phyloP scores from a whole-genome alignment of 2,888 invertebrate species.

The Ptychoptera contaminata region DNA sequence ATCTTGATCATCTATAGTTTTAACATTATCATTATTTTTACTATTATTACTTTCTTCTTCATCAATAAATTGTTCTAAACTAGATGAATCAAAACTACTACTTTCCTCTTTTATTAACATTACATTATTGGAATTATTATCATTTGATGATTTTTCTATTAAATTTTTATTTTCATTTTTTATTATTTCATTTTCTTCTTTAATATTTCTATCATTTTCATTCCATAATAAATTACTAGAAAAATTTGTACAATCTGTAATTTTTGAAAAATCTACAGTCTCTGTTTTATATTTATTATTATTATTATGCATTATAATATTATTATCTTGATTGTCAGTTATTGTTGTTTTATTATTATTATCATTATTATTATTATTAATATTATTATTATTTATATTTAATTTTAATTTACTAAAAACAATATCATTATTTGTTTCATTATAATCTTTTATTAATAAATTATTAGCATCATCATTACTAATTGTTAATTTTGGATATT shows the following conservation, averaged over 20 bases:
- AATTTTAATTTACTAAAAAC: constrained; percentile 31
- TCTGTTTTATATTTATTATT: neutral
- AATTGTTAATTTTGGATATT: neutral
- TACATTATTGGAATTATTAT: constrained; percentile 1
- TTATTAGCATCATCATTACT: neutral
- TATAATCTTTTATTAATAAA: constrained; percentile 15
- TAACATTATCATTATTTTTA: neutral
- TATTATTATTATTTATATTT: constrained; percentile 27
- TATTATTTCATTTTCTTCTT: neutral
- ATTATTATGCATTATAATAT: neutral
- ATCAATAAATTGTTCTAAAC: too few relatives aligned
- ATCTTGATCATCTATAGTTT: constrained; percentile 6
- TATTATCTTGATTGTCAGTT: neutral
- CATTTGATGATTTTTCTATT: too few relatives aligned
- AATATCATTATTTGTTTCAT: constrained; percentile 31
- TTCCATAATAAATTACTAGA: neutral
- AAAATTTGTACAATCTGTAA: neutral
- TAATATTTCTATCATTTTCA: neutral
- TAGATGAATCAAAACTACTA: too few relatives aligned
- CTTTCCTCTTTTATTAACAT: too few relatives aligned
- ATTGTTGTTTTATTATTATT: neutral
- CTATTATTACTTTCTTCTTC: neutral
- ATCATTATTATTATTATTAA: neutral
- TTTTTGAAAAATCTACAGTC: neutral
- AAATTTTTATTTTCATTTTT: constrained; percentile 8